Evolutionary conservation across 1,140 invertebrate species (phyloP).

Genomic region (Acromyrmex echinatior): DNA sequence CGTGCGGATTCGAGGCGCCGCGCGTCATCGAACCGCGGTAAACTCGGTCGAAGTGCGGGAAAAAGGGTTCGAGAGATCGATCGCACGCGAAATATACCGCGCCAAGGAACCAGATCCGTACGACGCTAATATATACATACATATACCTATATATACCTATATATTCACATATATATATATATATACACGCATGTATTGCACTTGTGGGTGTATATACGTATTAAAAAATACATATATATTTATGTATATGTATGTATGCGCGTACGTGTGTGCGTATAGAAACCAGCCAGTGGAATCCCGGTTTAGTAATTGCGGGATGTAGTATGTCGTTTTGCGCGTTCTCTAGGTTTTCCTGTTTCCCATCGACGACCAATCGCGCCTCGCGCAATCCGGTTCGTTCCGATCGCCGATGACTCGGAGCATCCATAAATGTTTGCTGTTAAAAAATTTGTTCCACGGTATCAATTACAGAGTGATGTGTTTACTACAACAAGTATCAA

Average conservation of each 20-base stretch:
- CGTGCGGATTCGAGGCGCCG: constrained; percentile 37
- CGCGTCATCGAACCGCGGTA: constrained; percentile 29
- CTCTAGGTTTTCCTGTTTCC: constrained; percentile 24
- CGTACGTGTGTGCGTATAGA: not conserved
- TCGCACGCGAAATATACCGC: constrained; percentile 32
- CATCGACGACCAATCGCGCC: not conserved
- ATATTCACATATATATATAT: not conserved
- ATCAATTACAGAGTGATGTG: not conserved
- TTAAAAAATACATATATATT: not conserved
- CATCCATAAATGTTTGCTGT: not conserved
- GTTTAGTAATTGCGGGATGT: constrained; percentile 32
- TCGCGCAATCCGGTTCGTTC: constrained; percentile 36
- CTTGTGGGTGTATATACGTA: not conserved
- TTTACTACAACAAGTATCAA: not conserved
- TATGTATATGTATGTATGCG: not conserved
- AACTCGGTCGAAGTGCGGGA: constrained; percentile 12
- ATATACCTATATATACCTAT: not conserved
- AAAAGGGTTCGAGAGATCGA: constrained; percentile 37
- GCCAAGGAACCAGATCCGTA: constrained; percentile 29
- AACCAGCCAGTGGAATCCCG: constrained; percentile 3
- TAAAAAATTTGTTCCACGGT: not conserved
- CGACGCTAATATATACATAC: constrained; percentile 3
- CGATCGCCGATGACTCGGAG: constrained; percentile 19
- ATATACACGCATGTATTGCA: not conserved
- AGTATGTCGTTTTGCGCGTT: constrained; percentile 21